Evolutionary conservation across 1,140 invertebrate genomes (phyloP).

Genomic region (Brachionus paranguensis): DNA sequence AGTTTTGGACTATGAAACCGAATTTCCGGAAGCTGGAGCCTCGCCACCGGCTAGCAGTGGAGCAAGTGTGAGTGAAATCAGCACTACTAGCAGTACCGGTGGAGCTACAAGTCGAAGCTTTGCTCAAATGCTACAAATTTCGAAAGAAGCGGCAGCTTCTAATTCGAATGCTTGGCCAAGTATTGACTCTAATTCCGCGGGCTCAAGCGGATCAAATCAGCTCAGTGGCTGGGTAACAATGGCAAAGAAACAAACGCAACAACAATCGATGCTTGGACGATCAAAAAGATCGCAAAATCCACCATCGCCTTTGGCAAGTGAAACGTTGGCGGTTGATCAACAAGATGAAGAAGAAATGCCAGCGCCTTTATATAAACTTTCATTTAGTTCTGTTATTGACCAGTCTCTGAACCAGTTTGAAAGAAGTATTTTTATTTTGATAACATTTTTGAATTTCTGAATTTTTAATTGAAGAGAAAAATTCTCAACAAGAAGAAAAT

Average conservation of each 20-base stretch:
- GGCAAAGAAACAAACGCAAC: constrained; percentile 2
- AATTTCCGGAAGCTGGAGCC: constrained; percentile 23
- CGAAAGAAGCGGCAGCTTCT: background rate
- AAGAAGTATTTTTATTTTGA: background rate
- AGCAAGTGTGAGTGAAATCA: constrained; percentile 14
- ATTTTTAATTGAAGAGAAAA: background rate
- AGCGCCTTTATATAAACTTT: constrained; percentile 4
- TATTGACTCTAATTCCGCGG: background rate
- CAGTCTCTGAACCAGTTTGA: background rate
- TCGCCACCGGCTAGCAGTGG: constrained; percentile 17
- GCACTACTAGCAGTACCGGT: constrained; percentile 4
- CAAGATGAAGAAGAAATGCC: constrained; percentile 13
- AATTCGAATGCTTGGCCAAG: background rate
- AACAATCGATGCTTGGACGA: constrained; percentile 15
- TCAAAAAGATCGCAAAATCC: constrained; percentile 30
- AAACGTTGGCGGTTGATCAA: background rate
- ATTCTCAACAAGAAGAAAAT: background rate
- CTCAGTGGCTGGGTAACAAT: constrained; percentile 22
- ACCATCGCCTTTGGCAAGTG: background rate
- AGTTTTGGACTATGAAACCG: constrained; percentile 7
- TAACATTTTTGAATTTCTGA: background rate
- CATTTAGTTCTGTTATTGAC: constrained; percentile 1
- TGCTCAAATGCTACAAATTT: constrained; percentile 26
- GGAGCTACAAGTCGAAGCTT: constrained; percentile 5
- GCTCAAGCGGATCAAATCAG: background rate